Base-by-base conservation (phyloP, 2,888 invertebrate genomes). In the Drosophila niveifrons region DNA sequence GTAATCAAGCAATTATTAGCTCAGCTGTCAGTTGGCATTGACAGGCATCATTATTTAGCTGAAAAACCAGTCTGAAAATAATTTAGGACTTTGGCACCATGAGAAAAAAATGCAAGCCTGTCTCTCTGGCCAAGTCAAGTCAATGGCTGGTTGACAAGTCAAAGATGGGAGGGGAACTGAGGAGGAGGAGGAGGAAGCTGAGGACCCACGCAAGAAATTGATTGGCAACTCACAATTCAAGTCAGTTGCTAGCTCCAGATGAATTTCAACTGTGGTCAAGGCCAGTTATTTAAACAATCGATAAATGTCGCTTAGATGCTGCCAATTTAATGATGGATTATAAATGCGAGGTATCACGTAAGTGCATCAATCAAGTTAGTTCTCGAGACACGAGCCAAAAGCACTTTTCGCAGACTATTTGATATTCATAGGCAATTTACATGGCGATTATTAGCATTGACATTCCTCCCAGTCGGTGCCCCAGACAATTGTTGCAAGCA, bases 401-500 rank as follows among this genome's bases (percentile, higher is more conserved):
- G 6, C 76, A 67, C 74, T 69, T 51, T 52, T 52, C 31, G 18
- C 57, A 65, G 64, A 64, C 78, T 62, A 71, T 82, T 86, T 87
- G 73, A 78, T 74, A 86, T 88, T 75, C 79, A 83, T 78, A 75
- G 79, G 63, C 82, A 84, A 87, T 89, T 89, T 87, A 85, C 80
- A 88, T 88, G 76, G 74, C 71, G 82, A 87, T 89, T 89, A 85
- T 85, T 89, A 85, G 78, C 85, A 85, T 89, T 89, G 89, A 82
- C 89, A 85, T 85, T 85, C 88, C 82, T 68, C 67, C 66, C 74
- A 67, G 79, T 58, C 75, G 72, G 41, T 43, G 50, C 31, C 67
- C 70, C 81, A 82, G 87, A 86, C 86, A 83, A 86, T 86, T 86
- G 87, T 58, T 57, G 57, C 66, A 82, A 68, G 69, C 82, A 87